phyloP scores from a whole-genome alignment of 92 coral and sea anemone species.

The Siderastrea radians region DNA sequence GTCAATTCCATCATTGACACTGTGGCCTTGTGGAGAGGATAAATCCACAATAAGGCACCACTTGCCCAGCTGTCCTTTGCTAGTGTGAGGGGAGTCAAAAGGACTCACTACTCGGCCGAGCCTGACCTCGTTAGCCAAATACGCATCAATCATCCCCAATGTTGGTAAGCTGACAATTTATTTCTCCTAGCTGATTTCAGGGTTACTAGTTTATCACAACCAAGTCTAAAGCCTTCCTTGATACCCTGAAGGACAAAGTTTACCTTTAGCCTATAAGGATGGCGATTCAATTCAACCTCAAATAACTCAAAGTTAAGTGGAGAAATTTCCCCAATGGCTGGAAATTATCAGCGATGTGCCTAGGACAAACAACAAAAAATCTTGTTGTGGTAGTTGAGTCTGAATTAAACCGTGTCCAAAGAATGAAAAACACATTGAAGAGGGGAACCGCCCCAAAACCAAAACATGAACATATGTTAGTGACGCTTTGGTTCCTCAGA shows the following conservation, averaged over 20 bases:
- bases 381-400: too few relatives aligned
- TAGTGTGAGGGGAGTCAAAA: neutral
- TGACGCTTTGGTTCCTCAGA: too few relatives aligned
- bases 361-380: neutral
- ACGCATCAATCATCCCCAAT: neutral
- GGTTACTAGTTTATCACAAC: neutral
- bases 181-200: constrained; percentile 4
- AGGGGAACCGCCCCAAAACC: too few relatives aligned
- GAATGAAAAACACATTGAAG: too few relatives aligned
- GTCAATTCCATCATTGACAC: neutral
- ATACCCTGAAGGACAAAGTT: neutral
- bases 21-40: too few relatives aligned
- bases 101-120: neutral
- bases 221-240: neutral
- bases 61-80: too few relatives aligned
- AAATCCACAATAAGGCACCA: neutral
- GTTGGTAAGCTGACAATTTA: neutral
- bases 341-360: neutral
- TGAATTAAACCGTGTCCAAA: too few relatives aligned
- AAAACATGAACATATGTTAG: too few relatives aligned
- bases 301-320: neutral
- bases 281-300: neutral
- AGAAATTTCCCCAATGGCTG: neutral
- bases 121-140: constrained; percentile 10
- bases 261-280: neutral